A percentile compares a stretch with the other conserved stretches of the same genome.
Conservation (phyloP, 2,797 vertebrate genomes). For the Pangasius djambal region DNA sequence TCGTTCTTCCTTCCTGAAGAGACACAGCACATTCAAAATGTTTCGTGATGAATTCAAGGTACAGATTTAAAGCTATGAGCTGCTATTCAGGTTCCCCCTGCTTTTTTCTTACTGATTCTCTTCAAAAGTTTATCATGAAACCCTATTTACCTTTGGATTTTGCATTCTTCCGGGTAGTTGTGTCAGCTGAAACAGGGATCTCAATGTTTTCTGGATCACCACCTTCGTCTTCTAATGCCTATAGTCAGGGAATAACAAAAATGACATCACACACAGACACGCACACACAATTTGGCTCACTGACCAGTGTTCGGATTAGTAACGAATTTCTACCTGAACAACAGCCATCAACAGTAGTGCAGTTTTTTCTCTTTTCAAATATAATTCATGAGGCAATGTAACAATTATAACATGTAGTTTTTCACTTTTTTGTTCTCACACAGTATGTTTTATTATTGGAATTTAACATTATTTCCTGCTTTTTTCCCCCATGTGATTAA, state of each 20-base stretch:
- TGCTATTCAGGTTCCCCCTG: no score
- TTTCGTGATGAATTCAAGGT: neutral
- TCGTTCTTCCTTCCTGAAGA: conserved; percentile 87
- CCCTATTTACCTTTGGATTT: conserved; percentile 87
- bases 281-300: neutral
- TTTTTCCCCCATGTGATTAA: neutral
- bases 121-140: neutral
- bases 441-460: neutral
- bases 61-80: neutral
- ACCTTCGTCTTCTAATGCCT: conserved; percentile 96
- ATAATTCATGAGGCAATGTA: neutral
- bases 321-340: neutral
- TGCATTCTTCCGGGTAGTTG: conserved; percentile 81
- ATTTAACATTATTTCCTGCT: neutral
- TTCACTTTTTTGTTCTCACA: neutral
- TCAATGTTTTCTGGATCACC: conserved; percentile 91
- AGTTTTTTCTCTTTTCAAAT: neutral
- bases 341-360: neutral
- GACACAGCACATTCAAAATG: neutral
- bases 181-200: conserved; percentile 78
- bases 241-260: conserved; percentile 26
- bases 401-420: neutral
- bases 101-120: neutral
- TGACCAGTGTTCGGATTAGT: neutral
- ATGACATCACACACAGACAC: neutral